These are phyloP conservation scores for Euspilapteryx auroguttella DNA, from an alignment of 2,888 invertebrate genomes.

Conservation along the genomic window DNA sequence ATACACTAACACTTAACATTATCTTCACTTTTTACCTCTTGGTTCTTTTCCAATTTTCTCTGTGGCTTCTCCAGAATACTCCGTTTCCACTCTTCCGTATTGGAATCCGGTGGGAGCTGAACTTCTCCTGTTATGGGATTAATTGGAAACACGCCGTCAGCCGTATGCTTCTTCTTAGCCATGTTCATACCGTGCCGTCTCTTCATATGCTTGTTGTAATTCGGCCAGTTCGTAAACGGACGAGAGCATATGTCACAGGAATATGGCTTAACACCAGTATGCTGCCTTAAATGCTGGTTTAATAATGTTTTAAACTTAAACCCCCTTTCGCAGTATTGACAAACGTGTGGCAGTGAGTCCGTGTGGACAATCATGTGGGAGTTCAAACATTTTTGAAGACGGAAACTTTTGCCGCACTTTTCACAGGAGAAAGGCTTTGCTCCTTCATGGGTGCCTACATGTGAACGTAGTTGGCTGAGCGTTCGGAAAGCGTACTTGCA, in stretches of 20 bases:
- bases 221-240: constrained; percentile 75
- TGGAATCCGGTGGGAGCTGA: constrained; percentile 17
- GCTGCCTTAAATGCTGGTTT: constrained; percentile 68
- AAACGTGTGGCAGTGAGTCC: constrained; percentile 70
- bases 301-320: constrained; percentile 71
- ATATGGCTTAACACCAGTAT: constrained; percentile 69
- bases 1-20: too few species aligned
- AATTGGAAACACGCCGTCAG: constrained; percentile 29
- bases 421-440: constrained; percentile 26
- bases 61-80: constrained; percentile 17
- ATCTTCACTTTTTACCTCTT: too few species aligned
- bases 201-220: constrained; percentile 79
- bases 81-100: constrained; percentile 25
- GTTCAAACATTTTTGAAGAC: constrained; percentile 32
- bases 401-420: constrained; percentile 23
- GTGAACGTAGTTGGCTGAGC: constrained; percentile 12
- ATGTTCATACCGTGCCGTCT: constrained; percentile 63
- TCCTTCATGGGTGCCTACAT: constrained; percentile 16
- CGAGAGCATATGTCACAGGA: constrained; percentile 67
- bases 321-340: constrained; percentile 69
- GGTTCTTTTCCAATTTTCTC: too few species aligned
- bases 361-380: constrained; percentile 73
- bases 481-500: constrained; percentile 29
- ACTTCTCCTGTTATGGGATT: constrained; percentile 20
- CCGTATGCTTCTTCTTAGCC: constrained; percentile 28